Conservation (phyloP, 2,888 invertebrate genomes). For the Hirtodrosophila cameraria region DNA sequence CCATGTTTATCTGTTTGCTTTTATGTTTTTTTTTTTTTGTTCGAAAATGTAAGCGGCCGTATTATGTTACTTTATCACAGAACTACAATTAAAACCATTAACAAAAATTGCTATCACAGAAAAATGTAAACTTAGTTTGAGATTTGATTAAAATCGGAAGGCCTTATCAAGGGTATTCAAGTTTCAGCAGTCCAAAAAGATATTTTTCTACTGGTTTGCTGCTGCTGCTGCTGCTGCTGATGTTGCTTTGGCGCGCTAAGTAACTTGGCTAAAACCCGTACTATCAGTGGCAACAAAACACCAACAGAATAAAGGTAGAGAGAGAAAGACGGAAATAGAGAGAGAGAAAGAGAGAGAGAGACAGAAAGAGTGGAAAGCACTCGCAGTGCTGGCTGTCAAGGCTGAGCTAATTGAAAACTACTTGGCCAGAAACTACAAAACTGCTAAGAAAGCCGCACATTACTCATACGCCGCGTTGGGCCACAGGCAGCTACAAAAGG, state of each 20-base stretch:
- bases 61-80: no score
- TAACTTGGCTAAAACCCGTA: conserved; percentile 34
- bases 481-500: conserved; percentile 36
- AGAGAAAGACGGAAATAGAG: conserved; percentile 3
- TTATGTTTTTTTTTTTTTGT: no score
- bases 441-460: conserved; percentile 67
- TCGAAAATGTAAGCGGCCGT: no score
- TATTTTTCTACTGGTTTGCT: not conserved
- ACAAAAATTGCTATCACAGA: no score
- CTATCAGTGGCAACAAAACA: conserved; percentile 21
- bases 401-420: conserved; percentile 74
- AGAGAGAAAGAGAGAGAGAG: not conserved
- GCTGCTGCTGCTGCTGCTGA: conserved; percentile 10
- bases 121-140: no score
- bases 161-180: no score
- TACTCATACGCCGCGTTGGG: conserved; percentile 69
- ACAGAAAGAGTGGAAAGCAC: conserved; percentile 40
- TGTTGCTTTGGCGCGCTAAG: conserved; percentile 30
- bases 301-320: conserved; percentile 27
- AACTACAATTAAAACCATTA: no score
- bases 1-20: no score
- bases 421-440: conserved; percentile 48
- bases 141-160: no score
- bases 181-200: no score
- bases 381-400: conserved; percentile 45